Evolutionary conservation across 1,140 invertebrate species (phyloP).

Genomic region (Portunus trituberculatus): DNA sequence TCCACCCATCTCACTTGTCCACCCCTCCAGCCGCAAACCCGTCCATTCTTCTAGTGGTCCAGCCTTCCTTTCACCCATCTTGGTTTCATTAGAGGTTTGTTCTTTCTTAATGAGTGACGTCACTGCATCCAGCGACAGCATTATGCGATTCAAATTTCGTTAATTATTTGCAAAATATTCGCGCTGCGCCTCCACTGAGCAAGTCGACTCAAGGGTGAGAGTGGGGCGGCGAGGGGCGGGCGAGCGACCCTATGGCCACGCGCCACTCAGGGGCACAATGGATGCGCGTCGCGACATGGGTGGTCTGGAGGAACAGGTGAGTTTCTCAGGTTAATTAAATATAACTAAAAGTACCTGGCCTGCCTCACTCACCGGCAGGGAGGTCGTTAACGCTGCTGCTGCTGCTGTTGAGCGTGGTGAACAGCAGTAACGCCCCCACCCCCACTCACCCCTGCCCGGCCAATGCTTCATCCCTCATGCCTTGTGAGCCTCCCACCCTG

Average conservation of each 20-base stretch:
- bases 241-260: neutral
- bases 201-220: neutral
- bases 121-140: neutral
- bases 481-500: neutral
- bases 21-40: neutral
- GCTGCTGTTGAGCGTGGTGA: neutral
- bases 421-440: neutral
- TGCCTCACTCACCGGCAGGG: neutral
- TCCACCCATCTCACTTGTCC: neutral
- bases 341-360: neutral
- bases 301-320: neutral
- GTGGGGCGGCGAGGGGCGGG: neutral
- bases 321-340: slow-evolving; percentile 1
- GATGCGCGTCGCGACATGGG: neutral
- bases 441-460: neutral
- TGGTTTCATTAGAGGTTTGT: neutral
- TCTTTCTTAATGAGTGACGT: neutral
- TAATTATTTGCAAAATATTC: neutral
- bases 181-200: neutral
- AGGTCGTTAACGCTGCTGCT: neutral
- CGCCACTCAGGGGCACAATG: neutral
- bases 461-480: neutral
- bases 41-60: neutral
- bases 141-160: neutral
- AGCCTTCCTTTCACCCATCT: neutral